Conservation (phyloP, 2,888 invertebrate species). For the Polyommatus iphigenia region DNA sequence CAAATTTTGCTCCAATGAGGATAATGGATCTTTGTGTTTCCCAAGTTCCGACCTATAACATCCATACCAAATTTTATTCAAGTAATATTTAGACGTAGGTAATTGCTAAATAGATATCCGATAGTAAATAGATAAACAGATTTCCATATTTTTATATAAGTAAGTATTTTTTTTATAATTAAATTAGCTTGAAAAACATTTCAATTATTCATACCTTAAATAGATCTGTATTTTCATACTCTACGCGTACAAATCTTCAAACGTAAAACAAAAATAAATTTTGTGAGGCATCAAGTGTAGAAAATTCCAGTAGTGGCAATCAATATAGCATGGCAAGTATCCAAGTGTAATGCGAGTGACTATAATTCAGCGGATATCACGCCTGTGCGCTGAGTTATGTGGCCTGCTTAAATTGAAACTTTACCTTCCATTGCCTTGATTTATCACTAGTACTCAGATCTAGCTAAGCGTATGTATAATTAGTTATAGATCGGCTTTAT, state of each 20-base stretch:
- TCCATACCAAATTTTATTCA: too few species aligned
- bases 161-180: too few species aligned
- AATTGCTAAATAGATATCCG: too few species aligned
- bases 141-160: too few species aligned
- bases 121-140: too few species aligned
- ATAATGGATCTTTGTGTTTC: too few species aligned
- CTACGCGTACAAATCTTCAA: neutral
- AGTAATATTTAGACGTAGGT: too few species aligned
- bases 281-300: conserved; percentile 13
- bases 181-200: too few species aligned
- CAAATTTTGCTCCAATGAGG: too few species aligned
- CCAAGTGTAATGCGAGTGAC: conserved; percentile 46
- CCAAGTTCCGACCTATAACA: too few species aligned
- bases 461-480: neutral
- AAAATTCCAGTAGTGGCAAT: conserved; percentile 40
- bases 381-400: conserved; percentile 38
- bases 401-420: conserved; percentile 42
- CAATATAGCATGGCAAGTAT: conserved; percentile 47
- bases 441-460: conserved; percentile 8
- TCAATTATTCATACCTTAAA: too few species aligned
- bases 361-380: conserved; percentile 45
- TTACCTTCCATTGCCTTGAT: conserved; percentile 38
- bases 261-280: neutral
- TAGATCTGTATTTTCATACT: neutral
- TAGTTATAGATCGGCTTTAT: neutral